phyloP scores from a whole-genome alignment of 2,797 vertebrate genomes.

The Iguana delicatissima region DNA sequence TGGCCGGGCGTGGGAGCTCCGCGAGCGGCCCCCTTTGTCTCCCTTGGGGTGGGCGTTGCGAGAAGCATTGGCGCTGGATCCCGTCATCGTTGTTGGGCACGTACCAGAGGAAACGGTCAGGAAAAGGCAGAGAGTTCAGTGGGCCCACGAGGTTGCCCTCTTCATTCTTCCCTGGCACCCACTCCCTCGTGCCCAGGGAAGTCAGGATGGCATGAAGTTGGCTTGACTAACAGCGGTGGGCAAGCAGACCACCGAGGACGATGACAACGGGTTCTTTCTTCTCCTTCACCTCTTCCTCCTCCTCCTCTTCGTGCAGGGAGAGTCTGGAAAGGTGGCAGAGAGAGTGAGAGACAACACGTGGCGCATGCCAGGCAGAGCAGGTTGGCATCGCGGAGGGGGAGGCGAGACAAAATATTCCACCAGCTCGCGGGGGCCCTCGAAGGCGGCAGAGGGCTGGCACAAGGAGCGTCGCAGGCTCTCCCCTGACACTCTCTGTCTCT shows the following conservation, averaged over 20 bases:
- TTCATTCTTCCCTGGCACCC: slow-evolving; percentile 44
- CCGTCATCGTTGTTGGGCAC: slow-evolving; percentile 79
- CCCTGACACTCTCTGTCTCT: too few relatives aligned
- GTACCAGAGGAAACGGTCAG: not conserved
- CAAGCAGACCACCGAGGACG: not conserved
- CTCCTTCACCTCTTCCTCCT: not conserved
- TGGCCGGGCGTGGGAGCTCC: slow-evolving; percentile 83
- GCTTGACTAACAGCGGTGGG: slow-evolving; percentile 7
- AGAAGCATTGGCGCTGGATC: slow-evolving; percentile 81
- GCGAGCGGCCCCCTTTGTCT: slow-evolving; percentile 88
- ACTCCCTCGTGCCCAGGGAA: slow-evolving; percentile 39
- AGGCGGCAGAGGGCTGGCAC: not conserved
- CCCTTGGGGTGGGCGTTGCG: slow-evolving; percentile 80
- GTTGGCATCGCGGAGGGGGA: too few relatives aligned
- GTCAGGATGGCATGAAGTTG: slow-evolving; percentile 33
- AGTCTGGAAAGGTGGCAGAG: slow-evolving; percentile 58
- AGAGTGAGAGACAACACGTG: not conserved
- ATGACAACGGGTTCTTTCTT: not conserved
- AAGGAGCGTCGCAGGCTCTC: not conserved
- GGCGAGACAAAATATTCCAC: not conserved
- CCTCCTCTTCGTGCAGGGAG: slow-evolving; percentile 40
- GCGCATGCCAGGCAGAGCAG: not conserved
- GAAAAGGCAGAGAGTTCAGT: slow-evolving; percentile 49
- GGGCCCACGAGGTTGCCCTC: slow-evolving; percentile 41
- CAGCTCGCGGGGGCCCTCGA: not conserved